A percentile compares a stretch with the other conserved stretches of the same genome.
Conservation (phyloP, 2,797 vertebrate genomes). For the Lithobates pipiens region DNA sequence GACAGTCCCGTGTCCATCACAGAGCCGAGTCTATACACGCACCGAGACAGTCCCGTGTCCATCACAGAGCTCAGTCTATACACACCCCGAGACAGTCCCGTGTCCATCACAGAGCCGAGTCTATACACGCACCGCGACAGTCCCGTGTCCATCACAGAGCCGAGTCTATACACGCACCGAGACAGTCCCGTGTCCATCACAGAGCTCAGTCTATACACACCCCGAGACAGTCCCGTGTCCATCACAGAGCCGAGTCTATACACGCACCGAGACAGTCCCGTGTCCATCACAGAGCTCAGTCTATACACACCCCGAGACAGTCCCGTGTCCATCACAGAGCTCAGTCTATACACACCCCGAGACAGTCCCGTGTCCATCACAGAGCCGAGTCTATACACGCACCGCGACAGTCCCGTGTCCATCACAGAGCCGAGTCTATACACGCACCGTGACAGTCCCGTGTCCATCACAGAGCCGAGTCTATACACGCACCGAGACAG, state of each 20-base stretch:
- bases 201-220: neutral
- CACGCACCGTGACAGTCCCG: too few relatives aligned
- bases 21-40: too few relatives aligned
- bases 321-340: neutral
- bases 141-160: neutral
- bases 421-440: neutral
- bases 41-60: too few relatives aligned
- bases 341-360: too few relatives aligned
- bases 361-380: neutral
- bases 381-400: neutral
- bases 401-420: neutral
- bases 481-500: neutral
- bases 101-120: neutral
- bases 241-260: neutral
- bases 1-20: too few relatives aligned
- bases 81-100: neutral
- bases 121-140: neutral
- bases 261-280: too few relatives aligned
- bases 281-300: neutral
- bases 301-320: neutral
- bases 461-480: neutral
- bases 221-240: neutral
- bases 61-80: too few relatives aligned
- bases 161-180: neutral
- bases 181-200: neutral